Percentiles rank a stretch among this genome's conserved stretches.
Conservation (phyloP, 2,113 vertebrate species). For the Saccopteryx bilineata region DNA sequence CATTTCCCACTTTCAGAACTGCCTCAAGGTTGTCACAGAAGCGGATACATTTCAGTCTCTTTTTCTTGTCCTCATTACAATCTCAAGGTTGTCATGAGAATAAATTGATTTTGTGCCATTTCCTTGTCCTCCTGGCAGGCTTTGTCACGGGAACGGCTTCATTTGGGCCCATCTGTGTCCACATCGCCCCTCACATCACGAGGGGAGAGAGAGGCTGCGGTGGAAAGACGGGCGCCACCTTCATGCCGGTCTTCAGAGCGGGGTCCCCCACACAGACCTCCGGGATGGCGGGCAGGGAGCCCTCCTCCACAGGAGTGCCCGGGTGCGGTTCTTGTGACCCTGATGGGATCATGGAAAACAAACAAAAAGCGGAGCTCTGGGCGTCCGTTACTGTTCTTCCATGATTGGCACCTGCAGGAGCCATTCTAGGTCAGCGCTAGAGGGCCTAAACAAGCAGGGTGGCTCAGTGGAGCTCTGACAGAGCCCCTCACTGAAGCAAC, state of each 20-base stretch:
- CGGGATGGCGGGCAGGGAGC: constrained; percentile 56
- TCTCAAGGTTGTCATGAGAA: constrained; percentile 90
- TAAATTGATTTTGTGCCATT: constrained; percentile 89
- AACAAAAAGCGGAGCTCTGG: constrained; percentile 45
- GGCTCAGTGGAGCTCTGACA: fast-evolving
- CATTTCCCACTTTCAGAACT: constrained; percentile 87
- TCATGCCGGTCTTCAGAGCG: constrained; percentile 79
- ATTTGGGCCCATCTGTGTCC: constrained; percentile 86
- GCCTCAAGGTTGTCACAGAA: constrained; percentile 90
- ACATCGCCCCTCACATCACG: constrained; percentile 81
- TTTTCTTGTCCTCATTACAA: constrained; percentile 91
- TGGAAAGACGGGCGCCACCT: constrained; percentile 82
- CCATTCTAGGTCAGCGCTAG: neutral
- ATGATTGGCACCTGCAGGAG: too few species aligned
- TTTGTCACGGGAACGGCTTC: constrained; percentile 89
- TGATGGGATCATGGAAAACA: constrained; percentile 63
- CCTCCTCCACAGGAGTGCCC: constrained; percentile 67
- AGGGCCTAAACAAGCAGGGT: neutral
- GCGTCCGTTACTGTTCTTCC: neutral
- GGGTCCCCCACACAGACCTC: constrained; percentile 72
- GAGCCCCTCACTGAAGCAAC: too few species aligned
- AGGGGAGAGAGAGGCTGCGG: constrained; percentile 83
- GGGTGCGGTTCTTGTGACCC: constrained; percentile 73
- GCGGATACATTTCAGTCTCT: constrained; percentile 91
- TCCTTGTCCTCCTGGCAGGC: constrained; percentile 87